Base-by-base conservation (phyloP, 2,888 invertebrate genomes). In the Drosophila mercatorum region DNA sequence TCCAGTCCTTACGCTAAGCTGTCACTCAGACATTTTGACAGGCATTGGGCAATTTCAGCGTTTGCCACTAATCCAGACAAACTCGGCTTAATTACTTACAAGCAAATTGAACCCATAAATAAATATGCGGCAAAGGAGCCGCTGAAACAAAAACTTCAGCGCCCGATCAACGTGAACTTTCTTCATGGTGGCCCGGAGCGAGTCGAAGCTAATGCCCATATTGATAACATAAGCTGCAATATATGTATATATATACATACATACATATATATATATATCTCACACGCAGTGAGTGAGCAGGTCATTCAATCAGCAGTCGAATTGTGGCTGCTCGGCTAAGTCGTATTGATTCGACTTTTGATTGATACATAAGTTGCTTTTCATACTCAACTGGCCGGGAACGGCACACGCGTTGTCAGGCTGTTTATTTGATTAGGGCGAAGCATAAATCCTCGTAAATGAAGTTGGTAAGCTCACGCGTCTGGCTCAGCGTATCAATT, bases 301-400 rank as follows among this genome's bases (percentile, higher is more conserved):
- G 22, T 56, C 63, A 53, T 59, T 74, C 81, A 81, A 83, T 70
- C 85, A 68, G 59, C 65, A 68, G 62, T 65, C 53, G 51, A 62
- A 46, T 52, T 46, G 59, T 57, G 61, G 58, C 36, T 56, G 61
- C 44, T 55, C 47, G 47, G 57, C 58, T 88, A 85, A 88, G 81
- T 73, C 85, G 41, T 79, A 88, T 88, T 81, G 89, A 88, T 87
- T 85, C 87, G 82, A 83, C 87, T 87, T 88, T 88, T 85, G 85
- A 85, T 85, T 85, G 89, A 85, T 85, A 83, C 60, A 41, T 28
- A 46, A 73, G 55, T 75, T 68, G 68, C 52, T 67, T 64, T 77
- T 64, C 56, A 26, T 53, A n/a, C 49, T n/a, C 2, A 34, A 62
- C 63, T 72, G 55, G 60, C 46, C 56, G 46, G 63, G 34, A 12